Evolutionary conservation across 2,888 invertebrate species (phyloP), one percentile per base, ranked within the genome.

Genomic region (Tiliacea citrago): DNA sequence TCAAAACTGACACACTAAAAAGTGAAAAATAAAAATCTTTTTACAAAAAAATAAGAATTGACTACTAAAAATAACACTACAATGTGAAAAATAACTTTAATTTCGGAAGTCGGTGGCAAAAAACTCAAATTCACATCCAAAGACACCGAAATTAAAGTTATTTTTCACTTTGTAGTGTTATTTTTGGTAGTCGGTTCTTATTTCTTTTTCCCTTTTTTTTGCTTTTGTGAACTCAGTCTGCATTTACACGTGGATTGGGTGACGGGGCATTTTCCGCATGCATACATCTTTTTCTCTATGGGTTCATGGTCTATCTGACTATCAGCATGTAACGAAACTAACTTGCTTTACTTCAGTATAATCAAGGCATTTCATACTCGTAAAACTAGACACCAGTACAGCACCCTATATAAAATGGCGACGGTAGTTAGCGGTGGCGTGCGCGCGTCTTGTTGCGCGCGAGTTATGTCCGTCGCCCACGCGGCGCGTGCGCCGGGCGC

Each of bases 381-480:
- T 45, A 35, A 71, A 68, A 68, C 16, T 16, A 9, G 16, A 39
- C 9, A 8, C 3, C 1, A 71, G 5, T n/a, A 47, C 47, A 86
- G 47, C 95, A 91, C 0, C 90, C 93, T 95, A 89, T 95, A 91
- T 82, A 78, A 42, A 79, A 77, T 75, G 88, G 89, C 88, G 92
- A 89, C 91, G 92, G 95, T 96, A 96, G 95, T 96, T 95, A 95
- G 95, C 88, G 84, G 90, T 92, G 90, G 91, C 93, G 93, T 92
- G 94, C 92, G 90, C 92, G 92, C 92, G 94, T 94, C 95, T 96
- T 92, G 96, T 96, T 95, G 94, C 89, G 90, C 89, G 89, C 93
- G 92, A 96, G 95, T 96, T 96, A 96, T 95, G 95, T 89, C 82
- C 83, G 21, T 89, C 92, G 91, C 95, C 95, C 91, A 93, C 93